These are phyloP conservation scores for Lasioglossum calceatum DNA, from an alignment of 2,888 invertebrate species.

Conservation along the genomic window DNA sequence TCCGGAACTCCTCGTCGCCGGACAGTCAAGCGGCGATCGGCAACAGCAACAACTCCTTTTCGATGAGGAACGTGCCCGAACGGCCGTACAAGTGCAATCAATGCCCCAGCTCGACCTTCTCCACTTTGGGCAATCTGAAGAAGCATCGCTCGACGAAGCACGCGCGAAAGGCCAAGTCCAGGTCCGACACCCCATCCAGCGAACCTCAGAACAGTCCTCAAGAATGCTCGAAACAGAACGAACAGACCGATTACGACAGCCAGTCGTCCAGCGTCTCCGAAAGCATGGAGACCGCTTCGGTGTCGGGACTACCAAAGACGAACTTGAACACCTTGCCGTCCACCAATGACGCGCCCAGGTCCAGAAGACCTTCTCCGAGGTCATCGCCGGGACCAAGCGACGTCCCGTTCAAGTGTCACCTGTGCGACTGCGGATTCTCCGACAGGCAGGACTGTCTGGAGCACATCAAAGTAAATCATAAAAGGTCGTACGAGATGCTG, in stretches of 20 bases:
- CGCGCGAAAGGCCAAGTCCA: conserved; percentile 85
- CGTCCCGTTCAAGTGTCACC: conserved; percentile 95
- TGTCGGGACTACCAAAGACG: conserved; percentile 76
- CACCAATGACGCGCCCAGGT: conserved; percentile 67
- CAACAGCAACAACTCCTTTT: conserved; percentile 85
- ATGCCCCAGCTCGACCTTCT: conserved; percentile 93
- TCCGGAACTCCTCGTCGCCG: conserved; percentile 84
- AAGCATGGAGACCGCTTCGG: conserved; percentile 59
- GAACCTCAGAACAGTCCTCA: conserved; percentile 76
- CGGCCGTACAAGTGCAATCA: conserved; percentile 92
- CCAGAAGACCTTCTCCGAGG: conserved; percentile 78
- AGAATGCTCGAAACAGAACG: conserved; percentile 76
- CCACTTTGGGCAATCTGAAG: conserved; percentile 91
- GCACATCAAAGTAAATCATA: conserved; percentile 91
- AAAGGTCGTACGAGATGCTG: conserved; percentile 92
- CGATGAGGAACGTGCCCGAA: conserved; percentile 90
- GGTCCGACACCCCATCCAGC: conserved; percentile 80
- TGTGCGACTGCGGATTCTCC: conserved; percentile 94
- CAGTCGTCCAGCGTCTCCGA: conserved; percentile 80
- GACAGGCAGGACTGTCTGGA: conserved; percentile 92
- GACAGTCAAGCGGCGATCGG: conserved; percentile 72
- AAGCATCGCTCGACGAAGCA: conserved; percentile 92
- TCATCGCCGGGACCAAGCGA: conserved; percentile 86
- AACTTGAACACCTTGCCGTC: conserved; percentile 67
- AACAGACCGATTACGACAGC: conserved; percentile 82